These are phyloP conservation scores for Diaphora mendica DNA, from an alignment of 2,888 invertebrate species.

Conservation along the genomic window DNA sequence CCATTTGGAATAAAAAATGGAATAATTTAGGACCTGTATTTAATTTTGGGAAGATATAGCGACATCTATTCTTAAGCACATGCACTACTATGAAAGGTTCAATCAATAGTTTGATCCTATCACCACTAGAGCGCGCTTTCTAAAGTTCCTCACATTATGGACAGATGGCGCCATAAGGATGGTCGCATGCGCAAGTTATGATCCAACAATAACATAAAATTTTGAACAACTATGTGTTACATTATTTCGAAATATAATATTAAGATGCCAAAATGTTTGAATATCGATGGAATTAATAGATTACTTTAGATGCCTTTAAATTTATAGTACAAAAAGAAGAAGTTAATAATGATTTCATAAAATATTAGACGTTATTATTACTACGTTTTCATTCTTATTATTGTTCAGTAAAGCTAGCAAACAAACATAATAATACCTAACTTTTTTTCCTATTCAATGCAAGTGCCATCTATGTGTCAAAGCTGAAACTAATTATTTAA, in stretches of 20 bases:
- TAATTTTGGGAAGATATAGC: neutral
- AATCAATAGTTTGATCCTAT: neutral
- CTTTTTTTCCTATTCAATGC: neutral
- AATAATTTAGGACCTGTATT: too few relatives aligned
- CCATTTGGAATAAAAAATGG: too few relatives aligned
- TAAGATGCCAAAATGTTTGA: neutral
- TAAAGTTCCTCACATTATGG: neutral
- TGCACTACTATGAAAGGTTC: neutral
- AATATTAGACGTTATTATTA: too few relatives aligned
- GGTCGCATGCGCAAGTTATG: slow-evolving; percentile 41
- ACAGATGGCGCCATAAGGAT: slow-evolving; percentile 37
- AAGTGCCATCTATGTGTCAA: slow-evolving; percentile 27
- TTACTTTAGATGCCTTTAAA: neutral
- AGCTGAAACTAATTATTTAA: neutral
- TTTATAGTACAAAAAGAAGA: too few relatives aligned
- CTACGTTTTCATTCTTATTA: too few relatives aligned
- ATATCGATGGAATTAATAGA: neutral
- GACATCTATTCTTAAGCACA: slow-evolving; percentile 12
- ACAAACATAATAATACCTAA: neutral
- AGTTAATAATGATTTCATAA: too few relatives aligned
- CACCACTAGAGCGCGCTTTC: slow-evolving; percentile 7
- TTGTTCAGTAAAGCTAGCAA: neutral
- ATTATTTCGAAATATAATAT: neutral
- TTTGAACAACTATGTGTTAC: slow-evolving; percentile 4
- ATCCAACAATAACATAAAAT: neutral